phyloP scores from a whole-genome alignment of 2,797 vertebrate genomes.

The Hybognathus amarus region DNA sequence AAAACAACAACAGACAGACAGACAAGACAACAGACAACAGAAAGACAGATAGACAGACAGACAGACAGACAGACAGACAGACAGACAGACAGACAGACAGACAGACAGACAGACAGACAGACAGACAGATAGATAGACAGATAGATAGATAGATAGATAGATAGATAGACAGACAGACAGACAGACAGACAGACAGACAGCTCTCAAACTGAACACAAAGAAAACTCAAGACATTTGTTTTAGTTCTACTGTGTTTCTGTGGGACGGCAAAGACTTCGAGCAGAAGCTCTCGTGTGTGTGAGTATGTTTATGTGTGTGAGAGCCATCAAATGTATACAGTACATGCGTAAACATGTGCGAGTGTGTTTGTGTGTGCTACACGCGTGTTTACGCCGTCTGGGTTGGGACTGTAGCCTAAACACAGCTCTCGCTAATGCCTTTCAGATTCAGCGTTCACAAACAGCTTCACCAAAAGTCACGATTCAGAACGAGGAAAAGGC shows the following conservation, averaged over 20 bases:
- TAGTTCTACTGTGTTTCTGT: too few species aligned
- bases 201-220: not conserved
- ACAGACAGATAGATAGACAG: rapidly evolving
- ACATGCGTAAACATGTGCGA: not conserved
- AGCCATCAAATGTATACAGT: not conserved
- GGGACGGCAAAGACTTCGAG: not conserved
- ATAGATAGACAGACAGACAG: rapidly evolving
- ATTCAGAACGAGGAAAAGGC: not conserved
- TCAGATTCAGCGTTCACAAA: not conserved
- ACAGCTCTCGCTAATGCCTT: not conserved
- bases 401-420: constrained; percentile 3
- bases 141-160: not conserved
- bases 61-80: rapidly evolving
- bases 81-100: rapidly evolving
- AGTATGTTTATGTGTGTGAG: not conserved
- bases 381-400: not conserved
- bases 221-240: too few species aligned
- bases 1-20: too few species aligned
- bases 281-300: not conserved
- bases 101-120: rapidly evolving
- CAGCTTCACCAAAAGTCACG: not conserved
- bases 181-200: not conserved
- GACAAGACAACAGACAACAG: rapidly evolving
- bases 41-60: rapidly evolving
- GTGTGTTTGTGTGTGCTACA: not conserved